A percentile compares a stretch with the other conserved stretches of the same genome.
Evolutionary conservation across 2,797 vertebrate species (phyloP).

Genomic region (Cyclopterus lumpus): DNA sequence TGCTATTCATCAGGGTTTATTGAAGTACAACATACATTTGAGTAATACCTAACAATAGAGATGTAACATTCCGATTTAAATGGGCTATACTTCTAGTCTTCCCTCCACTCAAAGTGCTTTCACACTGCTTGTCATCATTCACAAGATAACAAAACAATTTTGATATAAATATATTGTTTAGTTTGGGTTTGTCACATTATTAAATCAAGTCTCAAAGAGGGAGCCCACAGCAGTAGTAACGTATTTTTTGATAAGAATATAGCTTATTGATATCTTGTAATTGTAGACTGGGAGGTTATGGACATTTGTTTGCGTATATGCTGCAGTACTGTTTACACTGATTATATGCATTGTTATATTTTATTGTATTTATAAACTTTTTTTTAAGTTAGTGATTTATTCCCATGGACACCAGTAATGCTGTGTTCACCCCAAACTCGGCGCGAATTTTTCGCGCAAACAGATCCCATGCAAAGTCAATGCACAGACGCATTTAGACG

Average conservation of each 20-base stretch:
- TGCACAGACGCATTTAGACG: no score
- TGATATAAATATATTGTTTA: background rate
- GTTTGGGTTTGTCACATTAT: background rate
- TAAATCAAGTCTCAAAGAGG: background rate
- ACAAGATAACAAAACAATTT: background rate
- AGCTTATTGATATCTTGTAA: background rate
- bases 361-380: background rate
- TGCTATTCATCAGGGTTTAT: no score
- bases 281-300: background rate
- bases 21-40: no score
- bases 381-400: background rate
- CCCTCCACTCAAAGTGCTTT: no score
- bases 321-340: background rate
- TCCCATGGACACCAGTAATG: background rate
- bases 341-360: background rate
- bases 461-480: no score
- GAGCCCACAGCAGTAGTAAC: background rate
- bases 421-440: no score
- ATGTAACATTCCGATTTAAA: no score
- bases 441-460: no score
- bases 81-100: no score
- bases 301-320: background rate
- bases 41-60: no score
- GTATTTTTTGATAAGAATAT: background rate
- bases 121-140: no score